Base-by-base conservation (phyloP, 2,113 vertebrate species). In the Dromas ardeola region DNA sequence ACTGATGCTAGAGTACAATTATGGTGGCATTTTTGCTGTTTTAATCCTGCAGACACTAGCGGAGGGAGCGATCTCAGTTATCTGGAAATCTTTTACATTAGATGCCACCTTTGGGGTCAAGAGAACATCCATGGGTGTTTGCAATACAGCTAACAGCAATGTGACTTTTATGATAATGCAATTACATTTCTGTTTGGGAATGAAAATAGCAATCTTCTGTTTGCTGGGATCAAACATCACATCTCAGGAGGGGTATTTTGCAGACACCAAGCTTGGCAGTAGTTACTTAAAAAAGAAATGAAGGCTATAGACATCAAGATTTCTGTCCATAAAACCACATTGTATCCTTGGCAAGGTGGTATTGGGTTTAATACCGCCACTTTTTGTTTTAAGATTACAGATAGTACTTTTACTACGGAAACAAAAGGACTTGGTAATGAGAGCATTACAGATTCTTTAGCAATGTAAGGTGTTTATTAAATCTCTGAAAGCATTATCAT, bases 81-180 rank as follows among this genome's bases (percentile, higher is more conserved):
- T 29, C 32, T 42, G 47, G 66, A 93, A 89, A 59, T 19, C 34
- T 79, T 92, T 77, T 61, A 43, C 32, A 32, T 79, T 63, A 40
- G 53, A 66, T 59, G 17, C 10, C 61, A 77, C 72, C 70, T 90
- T 93, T 73, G 23, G 34, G 71, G 80, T 93, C 92, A 88, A 73
- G 81, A 81, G 43, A 59, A 58, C 74, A 36, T 65, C 74, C 49
- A 32, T 50, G 65, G 66, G 14, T 8, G 5, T 70, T 83, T 66
- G 49, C 90, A 82, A 13, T n/a, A 55, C 34, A 83, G 71, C 62
- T 69, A 86, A 78, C 32, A 85, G 65, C 85, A 90, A 82, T 65
- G 63, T 77, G 78, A 80, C 69, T 94, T 88, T 88, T 69, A 83
- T 87, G 79, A 85, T 95, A 94, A 90, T 70, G 69, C 27, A 78